phyloP scores from a whole-genome alignment of 1,140 invertebrate species.

The Telenomus remus region DNA sequence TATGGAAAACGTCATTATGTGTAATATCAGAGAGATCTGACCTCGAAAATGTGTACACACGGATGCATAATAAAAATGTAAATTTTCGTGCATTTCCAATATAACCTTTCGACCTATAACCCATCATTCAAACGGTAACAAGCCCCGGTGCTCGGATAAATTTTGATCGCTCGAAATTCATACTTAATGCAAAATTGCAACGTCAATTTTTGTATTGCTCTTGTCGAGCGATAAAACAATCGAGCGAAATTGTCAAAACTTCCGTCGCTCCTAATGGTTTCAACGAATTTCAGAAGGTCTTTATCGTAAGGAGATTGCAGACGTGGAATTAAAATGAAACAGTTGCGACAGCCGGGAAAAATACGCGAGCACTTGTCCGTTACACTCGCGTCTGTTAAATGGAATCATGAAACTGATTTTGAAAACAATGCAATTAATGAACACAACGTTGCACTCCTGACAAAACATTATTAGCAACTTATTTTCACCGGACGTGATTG shows the following conservation, averaged over 20 bases:
- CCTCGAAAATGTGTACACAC: background rate
- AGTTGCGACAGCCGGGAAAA: constrained; percentile 12
- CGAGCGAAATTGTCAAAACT: background rate
- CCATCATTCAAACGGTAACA: too few relatives aligned
- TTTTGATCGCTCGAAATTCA: too few relatives aligned
- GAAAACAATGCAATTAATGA: constrained; percentile 9
- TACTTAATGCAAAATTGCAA: background rate
- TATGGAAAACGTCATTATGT: too few relatives aligned
- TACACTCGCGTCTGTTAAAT: background rate
- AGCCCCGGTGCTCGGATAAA: too few relatives aligned
- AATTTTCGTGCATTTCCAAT: too few relatives aligned
- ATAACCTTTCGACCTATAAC: too few relatives aligned
- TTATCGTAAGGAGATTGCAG: constrained; percentile 14
- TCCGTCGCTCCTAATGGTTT: constrained; percentile 14
- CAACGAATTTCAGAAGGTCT: constrained; percentile 10
- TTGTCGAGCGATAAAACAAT: background rate
- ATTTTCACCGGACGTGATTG: too few relatives aligned
- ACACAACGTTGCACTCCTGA: constrained; percentile 1
- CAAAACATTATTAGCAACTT: background rate
- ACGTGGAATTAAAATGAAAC: constrained; percentile 13
- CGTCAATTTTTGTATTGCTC: background rate
- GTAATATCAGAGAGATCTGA: background rate
- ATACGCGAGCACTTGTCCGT: background rate
- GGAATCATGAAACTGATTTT: background rate
- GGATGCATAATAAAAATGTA: background rate